Evolutionary conservation across 92 coral and sea anemone species (phyloP).

Genomic region (Phenganax stokvisi): DNA sequence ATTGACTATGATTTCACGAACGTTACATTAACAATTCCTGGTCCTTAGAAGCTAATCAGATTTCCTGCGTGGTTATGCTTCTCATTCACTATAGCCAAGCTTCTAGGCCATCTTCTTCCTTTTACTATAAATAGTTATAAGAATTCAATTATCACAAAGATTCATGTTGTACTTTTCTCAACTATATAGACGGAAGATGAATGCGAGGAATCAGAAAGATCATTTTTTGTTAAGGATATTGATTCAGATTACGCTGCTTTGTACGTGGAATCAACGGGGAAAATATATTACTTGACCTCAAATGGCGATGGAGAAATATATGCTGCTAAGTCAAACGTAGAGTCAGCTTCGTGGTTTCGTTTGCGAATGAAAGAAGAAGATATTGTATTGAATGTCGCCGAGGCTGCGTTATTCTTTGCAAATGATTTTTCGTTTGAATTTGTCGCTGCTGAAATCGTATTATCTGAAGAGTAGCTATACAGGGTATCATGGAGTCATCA

Average conservation of each 20-base stretch:
- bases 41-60: too few species aligned
- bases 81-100: background rate
- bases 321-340: background rate
- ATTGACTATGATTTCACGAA: too few species aligned
- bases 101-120: background rate
- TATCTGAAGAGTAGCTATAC: background rate
- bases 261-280: background rate
- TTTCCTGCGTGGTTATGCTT: too few species aligned
- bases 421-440: background rate
- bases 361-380: background rate
- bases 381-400: background rate
- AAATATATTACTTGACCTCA: background rate
- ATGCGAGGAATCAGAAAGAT: background rate
- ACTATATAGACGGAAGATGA: background rate
- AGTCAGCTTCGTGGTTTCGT: background rate
- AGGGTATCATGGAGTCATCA: too few species aligned
- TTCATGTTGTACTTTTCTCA: background rate
- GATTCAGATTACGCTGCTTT: background rate
- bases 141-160: background rate
- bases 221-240: background rate
- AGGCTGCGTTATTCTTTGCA: background rate
- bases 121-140: background rate
- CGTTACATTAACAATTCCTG: too few species aligned
- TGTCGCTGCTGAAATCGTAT: background rate
- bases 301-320: background rate